Base-by-base conservation (phyloP, 2,113 vertebrate species). In the Limnothrissa miodon region DNA sequence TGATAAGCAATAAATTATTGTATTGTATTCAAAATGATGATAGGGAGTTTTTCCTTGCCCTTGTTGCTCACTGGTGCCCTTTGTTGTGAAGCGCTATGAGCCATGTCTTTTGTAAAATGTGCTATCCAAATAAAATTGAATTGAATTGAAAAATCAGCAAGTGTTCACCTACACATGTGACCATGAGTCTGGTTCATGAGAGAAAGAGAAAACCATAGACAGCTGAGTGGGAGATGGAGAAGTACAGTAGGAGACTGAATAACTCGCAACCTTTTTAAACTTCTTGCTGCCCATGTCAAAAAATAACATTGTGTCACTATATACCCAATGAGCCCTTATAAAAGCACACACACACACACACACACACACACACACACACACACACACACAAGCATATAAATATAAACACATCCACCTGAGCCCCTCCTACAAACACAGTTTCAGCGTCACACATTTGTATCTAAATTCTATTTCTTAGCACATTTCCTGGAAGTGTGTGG, bases 281-380 rank as follows among this genome's bases (percentile, higher is more conserved):
- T 10, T 2, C n/a, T 29, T 25, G 25, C 25, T 70, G 25, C n/a
- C 1, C 25, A 9, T 11, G 13, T 33, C 25, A 70, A 25, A 33
- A 33, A 70, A 10, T 70, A 33, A 13, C 15, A 70, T 10, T 15
- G 29, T 29, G 10, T 11, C 62, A 70, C 36, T 70, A 70, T 11
- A 66, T 9, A n/a, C 59, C 9, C 62, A 70, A 9, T 33, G 17
- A 29, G 62, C 25, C 6, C 10, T 29, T 70, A 33, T 33, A 70
- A 70, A 70, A 33, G 25, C n/a, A 62, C 6, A 62, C 23, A 62
- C 23, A 62, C 6, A 62, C n/a, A 62, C 56, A 56, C 53, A 56
- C 53, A 56, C 53, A 56, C 53, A 56, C 53, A 56, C 53, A 56
- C 53, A 56, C 53, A 56, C 53, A 56, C 53, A 56, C 15, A 56